A percentile compares a stretch with the other conserved stretches of the same genome.
Conservation (phyloP, 1,140 invertebrate genomes). For the Ips nitidus region DNA sequence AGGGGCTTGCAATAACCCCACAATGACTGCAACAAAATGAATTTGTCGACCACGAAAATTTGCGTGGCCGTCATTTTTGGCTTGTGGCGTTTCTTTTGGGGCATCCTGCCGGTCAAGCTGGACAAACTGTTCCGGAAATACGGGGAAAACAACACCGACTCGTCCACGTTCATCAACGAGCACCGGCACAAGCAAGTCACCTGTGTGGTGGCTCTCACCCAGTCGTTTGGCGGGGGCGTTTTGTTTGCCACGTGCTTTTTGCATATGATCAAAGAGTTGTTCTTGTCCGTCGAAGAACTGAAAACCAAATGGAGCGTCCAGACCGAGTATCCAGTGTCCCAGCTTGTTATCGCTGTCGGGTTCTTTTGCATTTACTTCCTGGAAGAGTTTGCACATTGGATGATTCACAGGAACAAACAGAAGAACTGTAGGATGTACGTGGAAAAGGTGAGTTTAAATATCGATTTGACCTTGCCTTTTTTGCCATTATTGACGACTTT, state of each 20-base stretch:
- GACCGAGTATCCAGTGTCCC: slow-evolving; percentile 54
- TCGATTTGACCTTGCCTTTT: too few species aligned
- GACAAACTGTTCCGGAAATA: slow-evolving; percentile 43
- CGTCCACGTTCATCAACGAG: slow-evolving; percentile 41
- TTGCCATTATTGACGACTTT: too few species aligned
- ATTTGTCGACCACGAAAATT: slow-evolving; percentile 47
- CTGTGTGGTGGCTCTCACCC: slow-evolving; percentile 49
- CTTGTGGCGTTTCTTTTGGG: slow-evolving; percentile 47
- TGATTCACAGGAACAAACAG: slow-evolving; percentile 31
- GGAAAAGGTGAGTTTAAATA: slow-evolving; percentile 16
- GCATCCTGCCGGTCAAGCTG: slow-evolving; percentile 49
- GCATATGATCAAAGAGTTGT: slow-evolving; percentile 67
- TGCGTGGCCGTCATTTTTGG: slow-evolving; percentile 48
- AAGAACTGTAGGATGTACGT: not conserved
- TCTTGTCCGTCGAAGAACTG: slow-evolving; percentile 45
- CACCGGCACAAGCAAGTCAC: slow-evolving; percentile 44
- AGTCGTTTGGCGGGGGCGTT: slow-evolving; percentile 68
- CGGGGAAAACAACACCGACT: slow-evolving; percentile 43
- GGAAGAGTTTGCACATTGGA: slow-evolving; percentile 57
- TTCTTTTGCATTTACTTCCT: slow-evolving; percentile 65
- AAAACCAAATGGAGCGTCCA: slow-evolving; percentile 40
- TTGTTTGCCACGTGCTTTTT: slow-evolving; percentile 67
- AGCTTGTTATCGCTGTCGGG: slow-evolving; percentile 60
- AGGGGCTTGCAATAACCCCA: not conserved
- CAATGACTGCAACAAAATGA: slow-evolving; percentile 34